Base-by-base conservation (phyloP, 2,888 invertebrate genomes). In the Epiblema foenella region DNA sequence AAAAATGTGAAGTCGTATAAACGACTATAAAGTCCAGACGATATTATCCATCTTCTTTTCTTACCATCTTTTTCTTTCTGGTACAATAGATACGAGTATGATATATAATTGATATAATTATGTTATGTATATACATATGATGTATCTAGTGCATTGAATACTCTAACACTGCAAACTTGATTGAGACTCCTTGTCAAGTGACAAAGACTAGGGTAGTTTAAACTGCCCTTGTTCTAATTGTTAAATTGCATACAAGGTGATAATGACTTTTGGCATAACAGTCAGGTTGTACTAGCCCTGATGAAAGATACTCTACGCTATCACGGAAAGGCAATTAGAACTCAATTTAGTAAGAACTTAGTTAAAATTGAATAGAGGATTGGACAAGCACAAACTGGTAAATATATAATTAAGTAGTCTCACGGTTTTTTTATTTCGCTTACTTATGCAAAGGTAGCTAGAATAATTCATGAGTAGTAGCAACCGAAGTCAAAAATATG, bases 401-500 rank as follows among this genome's bases (percentile, higher is more conserved):
- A 10, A 1, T 24, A 24, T 24, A 18, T 10, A 52, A 63, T 29
- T 37, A 24, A 18, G 12, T 60, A 37, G 8, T 60, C 37, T 52
- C n/a, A 33, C 33, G 1, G 33, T 52, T 39, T 54, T 24, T 12
- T 54, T 39, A 15, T 64, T 5, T 37, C n/a, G 39, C 39, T n/a
- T 24, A 24, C 24, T 39, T 24, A 64, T 64, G 64, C 39, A 54
- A 64, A 64, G 64, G 20, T 54, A 39, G 39, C 20, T n/a, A 39
- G 52, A 64, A 64, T 64, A 64, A 54, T 64, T 64, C 64, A 64
- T 39, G 54, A 64, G 64, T 37, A 20, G 39, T 24, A 24, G 20
- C 52, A n/a, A 24, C 52, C 24, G 2, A 33, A 63, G 20, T 20
- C 56, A 12, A 63, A 66, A 66, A 64, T 56, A 60, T 37, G 17